Evolutionary conservation across 2,888 invertebrate species (phyloP), one percentile per base, ranked within the genome.

Genomic region (Drosophila lutescens): DNA sequence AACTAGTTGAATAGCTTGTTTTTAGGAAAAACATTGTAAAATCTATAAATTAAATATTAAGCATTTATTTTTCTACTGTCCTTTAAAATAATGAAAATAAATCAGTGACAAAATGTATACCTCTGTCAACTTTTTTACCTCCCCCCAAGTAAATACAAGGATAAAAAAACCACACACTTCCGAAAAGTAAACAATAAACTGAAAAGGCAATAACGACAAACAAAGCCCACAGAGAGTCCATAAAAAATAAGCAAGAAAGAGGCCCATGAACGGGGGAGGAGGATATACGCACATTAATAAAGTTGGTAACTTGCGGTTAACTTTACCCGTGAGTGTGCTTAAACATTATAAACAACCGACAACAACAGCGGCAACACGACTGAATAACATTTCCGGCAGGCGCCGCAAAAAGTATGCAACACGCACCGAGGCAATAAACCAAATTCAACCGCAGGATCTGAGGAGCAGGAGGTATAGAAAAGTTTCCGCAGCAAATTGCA

Each of bases 251-350:
- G 61, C 38, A 57, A 50, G 55, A 49, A 62, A 55, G 23, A 67
- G 60, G 60, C 49, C 47, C 41, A 49, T 17, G 49, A 26, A 53
- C 32, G 26, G 46, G 47, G 59, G 41, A 57, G 26, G 46, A 44
- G 59, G 41, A 57, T 58, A 69, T 65, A 71, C 69, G 78, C 67
- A 86, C 83, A 88, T 88, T 83, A 88, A 85, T 83, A 85, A 85
- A 85, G 77, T 86, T 83, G 80, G 65, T 72, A 83, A 86, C 77
- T 87, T 80, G 77, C 74, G 80, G 78, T 80, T 88, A 85, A 85
- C 79, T 85, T 85, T 78, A 80, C 85, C 88, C 85, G 84, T 78
- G 85, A 86, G 85, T 80, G 86, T 85, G 79, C 86, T 85, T 88
- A 78, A 78, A 59, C 77, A 88, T 86, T 88, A 76, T 88, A 83